Evolutionary conservation across 2,113 vertebrate genomes (phyloP), one percentile per base, ranked within the genome.

Genomic region (Aegotheles bennettii): DNA sequence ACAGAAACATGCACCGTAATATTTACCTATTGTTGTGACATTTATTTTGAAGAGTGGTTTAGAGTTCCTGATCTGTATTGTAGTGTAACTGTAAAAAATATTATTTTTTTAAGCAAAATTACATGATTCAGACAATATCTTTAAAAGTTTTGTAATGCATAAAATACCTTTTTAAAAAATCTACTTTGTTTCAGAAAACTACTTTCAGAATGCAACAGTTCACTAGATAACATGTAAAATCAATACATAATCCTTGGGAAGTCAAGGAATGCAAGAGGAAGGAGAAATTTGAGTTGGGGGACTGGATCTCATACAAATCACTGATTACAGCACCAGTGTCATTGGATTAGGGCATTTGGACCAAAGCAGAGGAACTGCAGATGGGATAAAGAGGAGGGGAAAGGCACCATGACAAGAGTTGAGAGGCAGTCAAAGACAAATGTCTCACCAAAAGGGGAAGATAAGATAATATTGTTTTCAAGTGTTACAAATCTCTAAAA

Each of bases 361-460:
- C 65, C 21, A 56, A 78, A 94, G 57, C 74, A 79, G 77, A 84
- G 77, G 65, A 91, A 53, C 43, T 91, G 65, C 74, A 84, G 84
- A 93, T 93, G 87, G 82, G 83, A 85, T 94, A 87, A 91, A 68
- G 86, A 71, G 73, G 56, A 94, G 91, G 43, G 59, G 40, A 92
- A 64, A 16, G 40, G 45, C 43, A 65, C 65, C 33, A 19, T 38
- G 65, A 43, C 69, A 78, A 43, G 69, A 78, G 36, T 73, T 95
- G 73, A 40, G 89, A 89, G 48, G 69, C 89, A 84, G 56, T 75
- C 6, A 1, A 54, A 79, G 60, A 56, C 33, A 71, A 87, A 60
- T 84, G 43, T 84, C 85, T 94, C 84, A 80, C 77, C 12, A 5
- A 71, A 95, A 79, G 35, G 36, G 29, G 53, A 78, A 89, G 93